Conservation (phyloP, 2,888 invertebrate genomes). For the Hololepta plana region DNA sequence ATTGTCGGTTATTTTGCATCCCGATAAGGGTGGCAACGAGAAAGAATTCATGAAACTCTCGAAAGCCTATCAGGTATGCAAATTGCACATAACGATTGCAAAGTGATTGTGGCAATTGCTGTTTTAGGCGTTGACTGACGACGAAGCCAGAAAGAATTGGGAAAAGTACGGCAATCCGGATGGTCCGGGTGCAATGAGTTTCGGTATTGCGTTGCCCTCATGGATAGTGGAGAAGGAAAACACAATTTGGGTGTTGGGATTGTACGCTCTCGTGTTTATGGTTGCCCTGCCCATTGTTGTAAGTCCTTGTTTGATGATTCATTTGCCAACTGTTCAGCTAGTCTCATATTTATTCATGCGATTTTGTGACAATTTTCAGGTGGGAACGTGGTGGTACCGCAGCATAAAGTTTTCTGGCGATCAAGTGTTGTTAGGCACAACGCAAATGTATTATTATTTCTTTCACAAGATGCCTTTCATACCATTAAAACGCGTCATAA, state of each 20-base stretch:
- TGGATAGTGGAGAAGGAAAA: constrained; percentile 99
- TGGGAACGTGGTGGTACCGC: constrained; percentile 98
- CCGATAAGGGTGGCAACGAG: constrained; percentile 95
- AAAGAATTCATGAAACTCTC: constrained; percentile 95
- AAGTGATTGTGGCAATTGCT: background rate
- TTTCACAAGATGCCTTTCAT: constrained; percentile 93
- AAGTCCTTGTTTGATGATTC: too few relatives aligned
- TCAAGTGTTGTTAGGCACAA: constrained; percentile 91
- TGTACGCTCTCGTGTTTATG: constrained; percentile 96
- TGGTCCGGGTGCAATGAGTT: constrained; percentile 97
- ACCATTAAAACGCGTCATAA: constrained; percentile 85
- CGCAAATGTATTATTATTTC: constrained; percentile 88
- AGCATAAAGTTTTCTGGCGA: constrained; percentile 95
- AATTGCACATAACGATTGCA: constrained; percentile 1
- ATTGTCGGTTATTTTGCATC: constrained; percentile 85
- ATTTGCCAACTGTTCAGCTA: background rate
- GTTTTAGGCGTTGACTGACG: constrained; percentile 79
- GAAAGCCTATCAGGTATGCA: constrained; percentile 68
- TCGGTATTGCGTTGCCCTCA: constrained; percentile 97
- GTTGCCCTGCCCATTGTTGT: constrained; percentile 78
- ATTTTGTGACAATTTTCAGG: constrained; percentile 23
- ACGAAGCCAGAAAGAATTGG: constrained; percentile 94
- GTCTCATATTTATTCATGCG: background rate
- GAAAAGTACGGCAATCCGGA: constrained; percentile 99
- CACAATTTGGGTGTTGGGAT: constrained; percentile 90